These are phyloP conservation scores for Oncorhynchus gorbuscha DNA, from an alignment of 2,113 vertebrate species.

Conservation along the genomic window DNA sequence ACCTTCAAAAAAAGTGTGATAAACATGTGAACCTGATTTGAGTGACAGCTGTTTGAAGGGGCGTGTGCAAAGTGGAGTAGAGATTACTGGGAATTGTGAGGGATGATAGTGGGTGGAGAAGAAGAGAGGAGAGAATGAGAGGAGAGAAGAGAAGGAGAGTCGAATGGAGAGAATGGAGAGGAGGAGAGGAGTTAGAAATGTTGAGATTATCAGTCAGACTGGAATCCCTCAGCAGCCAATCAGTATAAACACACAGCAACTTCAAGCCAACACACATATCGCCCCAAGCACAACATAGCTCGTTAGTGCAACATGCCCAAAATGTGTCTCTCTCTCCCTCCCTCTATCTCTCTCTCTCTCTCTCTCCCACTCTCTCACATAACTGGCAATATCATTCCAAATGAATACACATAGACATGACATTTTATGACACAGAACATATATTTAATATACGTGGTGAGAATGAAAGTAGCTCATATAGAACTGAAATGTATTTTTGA, in stretches of 20 bases:
- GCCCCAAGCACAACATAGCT: constrained; percentile 71
- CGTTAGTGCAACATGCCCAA: constrained; percentile 65
- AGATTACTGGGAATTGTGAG: constrained; percentile 48
- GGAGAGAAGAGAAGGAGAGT: constrained; percentile 1
- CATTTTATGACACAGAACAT: constrained; percentile 31
- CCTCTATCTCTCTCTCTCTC: not conserved
- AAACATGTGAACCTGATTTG: not conserved
- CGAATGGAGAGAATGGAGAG: not conserved
- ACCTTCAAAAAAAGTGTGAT: too few species aligned
- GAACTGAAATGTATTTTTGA: constrained; percentile 30
- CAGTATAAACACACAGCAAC: constrained; percentile 30
- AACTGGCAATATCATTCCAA: constrained; percentile 70
- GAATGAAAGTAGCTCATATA: too few species aligned
- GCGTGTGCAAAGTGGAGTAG: constrained; percentile 63
- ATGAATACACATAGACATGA: constrained; percentile 60
- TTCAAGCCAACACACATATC: constrained; percentile 42
- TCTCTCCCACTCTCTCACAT: constrained; percentile 28
- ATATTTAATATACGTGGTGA: constrained; percentile 4
- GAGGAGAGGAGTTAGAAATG: constrained; percentile 2
- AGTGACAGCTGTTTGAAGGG: constrained; percentile 51
- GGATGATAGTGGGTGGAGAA: constrained; percentile 14
- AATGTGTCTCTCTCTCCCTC: constrained; percentile 48
- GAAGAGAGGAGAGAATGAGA: constrained; percentile 14
- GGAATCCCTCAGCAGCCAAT: constrained; percentile 63
- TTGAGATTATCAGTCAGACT: constrained; percentile 32